These are phyloP conservation scores for Euproctis similis DNA, from an alignment of 2,888 invertebrate genomes.

Conservation along the genomic window DNA sequence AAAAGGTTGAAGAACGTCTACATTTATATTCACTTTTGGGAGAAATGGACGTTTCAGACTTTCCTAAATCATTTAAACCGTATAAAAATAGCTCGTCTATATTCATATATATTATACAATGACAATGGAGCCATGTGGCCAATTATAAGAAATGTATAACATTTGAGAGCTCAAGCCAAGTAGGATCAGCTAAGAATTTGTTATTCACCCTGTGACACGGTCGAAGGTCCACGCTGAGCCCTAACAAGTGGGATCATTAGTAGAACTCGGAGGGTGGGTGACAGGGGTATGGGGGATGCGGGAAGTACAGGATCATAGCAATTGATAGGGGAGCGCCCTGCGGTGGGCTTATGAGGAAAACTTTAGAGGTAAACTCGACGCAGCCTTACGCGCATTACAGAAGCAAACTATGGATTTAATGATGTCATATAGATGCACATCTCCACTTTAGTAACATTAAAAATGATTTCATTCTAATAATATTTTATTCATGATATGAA, in stretches of 20 bases:
- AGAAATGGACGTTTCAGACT: too few relatives aligned
- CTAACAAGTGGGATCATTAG: conserved; percentile 75
- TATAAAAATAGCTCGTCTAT: too few relatives aligned
- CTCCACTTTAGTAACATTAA: neutral
- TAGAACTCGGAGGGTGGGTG: conserved; percentile 36
- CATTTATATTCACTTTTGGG: too few relatives aligned
- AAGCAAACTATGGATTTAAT: conserved; percentile 35
- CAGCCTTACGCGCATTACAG: conserved; percentile 36
- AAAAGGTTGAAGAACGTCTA: too few relatives aligned
- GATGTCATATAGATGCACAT: conserved; percentile 39
- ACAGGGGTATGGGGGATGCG: conserved; percentile 17
- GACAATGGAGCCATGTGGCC: too few relatives aligned
- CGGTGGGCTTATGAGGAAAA: conserved; percentile 68
- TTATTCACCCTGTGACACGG: conserved; percentile 70
- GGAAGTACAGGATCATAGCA: conserved; percentile 34
- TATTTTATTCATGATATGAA: too few relatives aligned
- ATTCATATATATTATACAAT: too few relatives aligned
- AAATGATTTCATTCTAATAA: too few relatives aligned
- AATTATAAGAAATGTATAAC: conserved; percentile 16
- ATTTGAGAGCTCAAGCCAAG: conserved; percentile 39
- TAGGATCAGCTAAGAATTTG: conserved; percentile 63
- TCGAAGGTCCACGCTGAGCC: conserved; percentile 67
- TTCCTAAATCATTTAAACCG: too few relatives aligned
- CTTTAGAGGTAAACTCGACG: conserved; percentile 60
- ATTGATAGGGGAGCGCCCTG: conserved; percentile 70